Evolutionary conservation across 2,888 invertebrate species (phyloP), one percentile per base, ranked within the genome.

Genomic region (Halictus ligatus): DNA sequence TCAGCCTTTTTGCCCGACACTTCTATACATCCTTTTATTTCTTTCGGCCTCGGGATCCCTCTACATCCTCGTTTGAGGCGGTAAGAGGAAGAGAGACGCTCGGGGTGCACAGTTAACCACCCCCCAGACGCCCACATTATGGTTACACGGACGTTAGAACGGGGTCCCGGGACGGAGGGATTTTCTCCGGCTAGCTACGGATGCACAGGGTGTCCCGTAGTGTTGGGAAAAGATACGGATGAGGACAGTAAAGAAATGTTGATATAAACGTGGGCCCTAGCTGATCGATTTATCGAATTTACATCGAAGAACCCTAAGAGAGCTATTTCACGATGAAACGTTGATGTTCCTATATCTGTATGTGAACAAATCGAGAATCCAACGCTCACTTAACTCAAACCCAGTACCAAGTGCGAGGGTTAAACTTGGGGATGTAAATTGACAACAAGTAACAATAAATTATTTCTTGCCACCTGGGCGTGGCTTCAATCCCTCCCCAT

Each of bases 161-260:
- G 80, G 84, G 82, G 89, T 90, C 88, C 80, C 82, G 88, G 84
- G 85, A 87, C 89, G 89, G 90, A 89, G 90, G 92, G 92, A 93
- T 93, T 93, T 92, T 92, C 91, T 89, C 87, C 73, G 78, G 64
- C 46, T 67, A 74, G 81, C 78, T 76, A 18, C 10, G 5, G 21
- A 21, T 40, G 67, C 18, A 35, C 15, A 74, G 87, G 83, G 81
- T 60, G 60, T 60, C 60, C 60, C 13, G 12, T 60, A 13, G 15
- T 15, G 5, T 13, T 25, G 2, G 0, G 25, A 25, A 29, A 60
- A 60, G 21, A 21, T 8, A 8, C 50, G 21, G 21, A 54, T 21
- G 8, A 54, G 21, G 50, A 21, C 50, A 54, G 21, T 8, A 54
- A 8, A 54, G 1, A 54, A n/a, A 54, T 54, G 10, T 54, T n/a